Evolutionary conservation across 2,888 invertebrate genomes (phyloP).

Genomic region (Ecliptopera silaceata): DNA sequence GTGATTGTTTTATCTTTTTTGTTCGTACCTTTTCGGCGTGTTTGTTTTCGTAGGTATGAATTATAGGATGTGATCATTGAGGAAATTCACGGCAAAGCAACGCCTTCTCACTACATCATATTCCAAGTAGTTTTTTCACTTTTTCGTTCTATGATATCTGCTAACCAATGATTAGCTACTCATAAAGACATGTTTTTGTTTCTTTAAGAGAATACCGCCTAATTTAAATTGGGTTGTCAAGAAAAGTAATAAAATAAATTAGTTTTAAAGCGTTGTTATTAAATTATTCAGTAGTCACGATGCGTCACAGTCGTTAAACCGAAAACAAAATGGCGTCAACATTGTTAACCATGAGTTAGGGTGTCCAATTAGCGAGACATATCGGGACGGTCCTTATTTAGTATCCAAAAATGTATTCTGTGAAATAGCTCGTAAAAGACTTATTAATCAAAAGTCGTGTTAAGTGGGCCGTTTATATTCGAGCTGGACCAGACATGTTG

Average conservation of each 20-base stretch:
- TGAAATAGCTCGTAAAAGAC: conserved; percentile 64
- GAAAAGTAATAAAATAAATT: conserved; percentile 24
- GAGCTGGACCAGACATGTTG: conserved; percentile 57
- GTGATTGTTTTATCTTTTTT: conserved; percentile 60
- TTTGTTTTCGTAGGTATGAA: conserved; percentile 77
- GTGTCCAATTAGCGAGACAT: conserved; percentile 52
- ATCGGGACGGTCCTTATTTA: conserved; percentile 52
- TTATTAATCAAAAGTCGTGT: conserved; percentile 65
- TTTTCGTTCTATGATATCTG: conserved; percentile 1
- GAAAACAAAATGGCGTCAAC: conserved; percentile 33
- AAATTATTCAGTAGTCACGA: conserved; percentile 24
- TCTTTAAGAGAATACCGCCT: not conserved
- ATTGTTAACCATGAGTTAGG: conserved; percentile 40
- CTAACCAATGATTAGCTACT: conserved; percentile 12
- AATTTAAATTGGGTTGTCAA: conserved; percentile 16
- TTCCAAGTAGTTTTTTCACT: conserved; percentile 19
- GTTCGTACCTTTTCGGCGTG: conserved; percentile 59
- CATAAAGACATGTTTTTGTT: not conserved
- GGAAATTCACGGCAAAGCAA: conserved; percentile 55
- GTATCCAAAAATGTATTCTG: conserved; percentile 50
- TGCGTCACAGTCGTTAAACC: conserved; percentile 20
- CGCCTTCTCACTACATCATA: conserved; percentile 33
- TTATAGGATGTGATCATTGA: conserved; percentile 74
- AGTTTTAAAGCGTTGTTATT: conserved; percentile 15
- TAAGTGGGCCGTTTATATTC: conserved; percentile 73